phyloP scores from a whole-genome alignment of 2,888 invertebrate species.

The Drosophila lutescens region DNA sequence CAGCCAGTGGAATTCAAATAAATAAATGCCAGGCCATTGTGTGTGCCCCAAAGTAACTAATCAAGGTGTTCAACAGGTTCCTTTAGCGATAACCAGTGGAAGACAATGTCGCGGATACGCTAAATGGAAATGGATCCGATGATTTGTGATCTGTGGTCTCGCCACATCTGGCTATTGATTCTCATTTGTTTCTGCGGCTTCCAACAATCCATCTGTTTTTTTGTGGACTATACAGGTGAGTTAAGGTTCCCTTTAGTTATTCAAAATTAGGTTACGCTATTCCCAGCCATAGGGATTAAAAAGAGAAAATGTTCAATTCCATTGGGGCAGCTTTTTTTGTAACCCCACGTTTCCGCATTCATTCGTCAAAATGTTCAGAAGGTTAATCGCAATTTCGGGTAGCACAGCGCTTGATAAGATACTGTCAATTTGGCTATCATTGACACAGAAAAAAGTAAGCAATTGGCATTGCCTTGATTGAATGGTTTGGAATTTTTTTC shows the following conservation, averaged over 20 bases:
- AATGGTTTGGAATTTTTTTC: conserved; percentile 17
- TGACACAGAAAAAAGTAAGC: conserved; percentile 40
- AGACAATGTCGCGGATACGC: conserved; percentile 26
- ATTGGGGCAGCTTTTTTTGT: not conserved
- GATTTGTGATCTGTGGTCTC: conserved; percentile 41
- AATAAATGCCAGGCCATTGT: conserved; percentile 29
- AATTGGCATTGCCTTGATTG: conserved; percentile 38
- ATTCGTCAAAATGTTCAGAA: conserved; percentile 36
- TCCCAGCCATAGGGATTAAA: not conserved
- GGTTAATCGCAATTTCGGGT: conserved; percentile 39
- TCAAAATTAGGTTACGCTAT: too few relatives aligned
- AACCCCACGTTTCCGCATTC: conserved; percentile 30
- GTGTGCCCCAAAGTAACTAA: conserved; percentile 33
- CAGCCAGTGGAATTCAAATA: conserved; percentile 34
- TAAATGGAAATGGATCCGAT: conserved; percentile 25
- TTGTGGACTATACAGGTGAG: conserved; percentile 73
- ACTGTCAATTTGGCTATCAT: conserved; percentile 43
- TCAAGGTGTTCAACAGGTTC: conserved; percentile 32
- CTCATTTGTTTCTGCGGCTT: conserved; percentile 46
- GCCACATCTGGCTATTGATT: conserved; percentile 29
- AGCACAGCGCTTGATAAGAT: conserved; percentile 59
- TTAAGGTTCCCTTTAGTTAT: not conserved
- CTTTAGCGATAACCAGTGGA: conserved; percentile 8
- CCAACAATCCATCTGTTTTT: conserved; percentile 43
- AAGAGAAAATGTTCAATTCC: not conserved